phyloP scores from a whole-genome alignment of 2,888 invertebrate genomes.

The Tolmerus cingulatus region DNA sequence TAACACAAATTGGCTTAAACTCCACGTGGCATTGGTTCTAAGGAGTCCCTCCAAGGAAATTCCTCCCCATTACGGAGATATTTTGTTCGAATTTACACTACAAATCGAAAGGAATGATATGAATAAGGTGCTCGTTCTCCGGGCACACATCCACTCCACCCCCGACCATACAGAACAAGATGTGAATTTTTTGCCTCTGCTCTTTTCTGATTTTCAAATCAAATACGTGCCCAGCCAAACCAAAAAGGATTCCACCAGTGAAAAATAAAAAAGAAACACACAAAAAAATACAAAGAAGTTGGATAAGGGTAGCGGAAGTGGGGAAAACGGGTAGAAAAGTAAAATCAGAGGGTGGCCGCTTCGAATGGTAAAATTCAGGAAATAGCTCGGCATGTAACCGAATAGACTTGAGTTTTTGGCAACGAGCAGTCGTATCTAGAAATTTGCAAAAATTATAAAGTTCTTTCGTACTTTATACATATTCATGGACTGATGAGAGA shows the following conservation, averaged over 20 bases:
- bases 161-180: not conserved
- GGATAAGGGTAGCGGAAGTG: not conserved
- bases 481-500: conserved; percentile 41
- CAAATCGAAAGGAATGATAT: conserved; percentile 33
- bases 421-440: conserved; percentile 29
- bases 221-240: conserved; percentile 40
- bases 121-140: conserved; percentile 1
- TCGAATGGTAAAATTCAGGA: conserved; percentile 23
- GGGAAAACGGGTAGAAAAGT: not conserved
- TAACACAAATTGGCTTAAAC: not conserved
- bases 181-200: conserved; percentile 13
- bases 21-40: not conserved
- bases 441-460: conserved; percentile 42
- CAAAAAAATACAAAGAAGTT: not conserved
- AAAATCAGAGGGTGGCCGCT: not conserved
- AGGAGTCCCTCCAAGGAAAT: not conserved
- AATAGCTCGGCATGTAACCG: conserved; percentile 38
- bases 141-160: not conserved
- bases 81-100: conserved; percentile 29
- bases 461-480: conserved; percentile 28
- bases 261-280: not conserved
- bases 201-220: conserved; percentile 32
- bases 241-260: not conserved
- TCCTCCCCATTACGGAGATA: conserved; percentile 8
- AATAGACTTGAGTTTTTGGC: conserved; percentile 34